A percentile compares a stretch with the other conserved stretches of the same genome.
Conservation (phyloP, 2,888 invertebrate species). For the Netelia fuscicornis region DNA sequence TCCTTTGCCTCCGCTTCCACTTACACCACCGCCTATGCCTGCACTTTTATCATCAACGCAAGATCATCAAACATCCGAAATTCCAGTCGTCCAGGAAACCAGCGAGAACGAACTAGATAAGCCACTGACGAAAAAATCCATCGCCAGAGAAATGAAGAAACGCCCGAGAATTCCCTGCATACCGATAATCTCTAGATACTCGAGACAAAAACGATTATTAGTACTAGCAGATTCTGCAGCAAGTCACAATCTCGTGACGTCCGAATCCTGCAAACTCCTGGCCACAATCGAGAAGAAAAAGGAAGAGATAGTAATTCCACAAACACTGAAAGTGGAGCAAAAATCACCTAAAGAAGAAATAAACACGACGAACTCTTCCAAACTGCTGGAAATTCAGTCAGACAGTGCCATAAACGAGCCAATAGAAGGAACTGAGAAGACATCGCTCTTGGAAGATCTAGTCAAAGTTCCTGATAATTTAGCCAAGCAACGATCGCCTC, state of each 20-base stretch:
- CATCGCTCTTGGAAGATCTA: not conserved
- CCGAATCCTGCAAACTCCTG: not conserved
- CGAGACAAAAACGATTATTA: constrained; percentile 41
- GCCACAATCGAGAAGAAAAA: not conserved
- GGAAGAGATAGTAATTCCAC: not conserved
- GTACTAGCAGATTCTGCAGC: constrained; percentile 43
- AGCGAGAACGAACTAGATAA: constrained; percentile 9
- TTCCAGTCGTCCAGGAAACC: not conserved
- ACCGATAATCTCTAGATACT: constrained; percentile 60
- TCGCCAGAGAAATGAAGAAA: constrained; percentile 36
- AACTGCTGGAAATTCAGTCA: not conserved
- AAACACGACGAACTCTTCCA: constrained; percentile 13
- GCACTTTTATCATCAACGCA: constrained; percentile 22
- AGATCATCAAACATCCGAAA: constrained; percentile 9
- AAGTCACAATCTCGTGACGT: constrained; percentile 17
- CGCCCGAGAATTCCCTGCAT: constrained; percentile 53
- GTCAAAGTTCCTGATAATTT: not conserved
- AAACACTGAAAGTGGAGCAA: not conserved
- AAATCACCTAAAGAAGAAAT: not conserved
- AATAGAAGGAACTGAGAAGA: constrained; percentile 15
- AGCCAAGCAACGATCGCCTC: not conserved
- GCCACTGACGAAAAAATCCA: constrained; percentile 18
- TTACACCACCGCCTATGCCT: constrained; percentile 14
- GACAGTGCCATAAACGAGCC: constrained; percentile 10
- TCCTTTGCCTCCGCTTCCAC: constrained; percentile 29